Base-by-base conservation (phyloP, 2,888 invertebrate genomes). In the Hipparchia sbordonii region DNA sequence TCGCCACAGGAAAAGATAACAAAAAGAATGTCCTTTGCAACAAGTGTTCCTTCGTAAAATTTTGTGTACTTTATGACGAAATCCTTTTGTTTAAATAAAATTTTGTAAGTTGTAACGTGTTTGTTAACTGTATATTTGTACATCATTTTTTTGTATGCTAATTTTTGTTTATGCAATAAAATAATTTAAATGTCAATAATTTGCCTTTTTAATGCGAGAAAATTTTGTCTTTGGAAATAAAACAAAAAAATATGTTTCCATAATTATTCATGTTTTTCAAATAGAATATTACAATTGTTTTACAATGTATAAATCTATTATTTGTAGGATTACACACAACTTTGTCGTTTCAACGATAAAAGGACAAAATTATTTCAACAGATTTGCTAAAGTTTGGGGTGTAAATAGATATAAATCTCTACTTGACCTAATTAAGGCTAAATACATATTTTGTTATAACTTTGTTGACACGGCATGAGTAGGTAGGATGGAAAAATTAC, bases 291-390 rank as follows among this genome's bases (percentile, higher is more conserved):
- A 65, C 12, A 52, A 52, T 65, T 80, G 77, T 72, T 79, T 76
- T 79, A 82, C 76, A 81, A 75, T 76, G 70, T 78, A 80, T 76
- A 78, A 78, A 79, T 78, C 9, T 33, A 51, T 65, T 76, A 39
- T 39, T 39, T 39, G 39, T 39, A 73, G 69, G 69, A 71, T 73
- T 77, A 77, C 79, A 81, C 78, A 85, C 81, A 88, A 89, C 86
- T 88, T 90, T 89, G 89, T 87, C 88, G 84, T 90, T 90, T 92
- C 88, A 85, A 76, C 80, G 74, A 86, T 85, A 90, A 91, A 90
- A 89, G 82, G 88, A 87, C 89, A 88, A 90, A 89, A 87, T 89
- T 85, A 83, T 74, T 72, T 65, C 75, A 81, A 80, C 79, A 80
- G 80, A 79, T 77, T 74, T 67, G 70, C 77, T 77, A 61, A 62